Evolutionary conservation across 2,113 vertebrate species (phyloP), one percentile per base, ranked within the genome.

Genomic region (Neodontobutis hainanensis): DNA sequence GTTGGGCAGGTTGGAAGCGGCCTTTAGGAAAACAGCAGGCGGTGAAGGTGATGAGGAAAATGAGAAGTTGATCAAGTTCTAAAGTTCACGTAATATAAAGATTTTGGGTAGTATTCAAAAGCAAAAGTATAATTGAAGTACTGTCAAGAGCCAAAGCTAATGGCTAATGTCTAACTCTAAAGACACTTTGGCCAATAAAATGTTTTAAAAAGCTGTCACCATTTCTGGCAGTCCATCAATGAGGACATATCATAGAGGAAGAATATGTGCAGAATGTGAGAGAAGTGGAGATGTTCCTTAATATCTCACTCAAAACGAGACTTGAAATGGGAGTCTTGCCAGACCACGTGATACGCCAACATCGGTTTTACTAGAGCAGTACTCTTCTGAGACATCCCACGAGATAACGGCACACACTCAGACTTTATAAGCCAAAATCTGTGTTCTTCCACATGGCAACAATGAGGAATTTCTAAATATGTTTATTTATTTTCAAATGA

Each of bases 401-500:
- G 52, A 38, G 34, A 55, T 36, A 55, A 38, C 52, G 52, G 52
- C 34, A n/a, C 51, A 6, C 32, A 14, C 52, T 55, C 34, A n/a
- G 12, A 14, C 38, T 55, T 55, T 38, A 55, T 34, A 55, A 55
- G 52, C 52, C 52, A 55, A 38, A 55, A 55, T 55, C 34, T 55
- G 6, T 36, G 34, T 12, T 8, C 34, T 11, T 36, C 52, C 52
- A 55, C 52, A 55, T 14, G 52, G 52, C 52, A 38, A 55, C 52
- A 55, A 32, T n/a, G 52, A 12, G 38, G 52, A 36, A 38, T 55
- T 38, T 55, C 38, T 34, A 55, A 55, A 55, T 55, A 55, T 55
- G 52, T 55, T 55, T 36, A 55, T 55, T 55, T 55, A n/a, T n/a
- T 55, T 55, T 55, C 52, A 55, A 55, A 55, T 55, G 35, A 55